Percentiles rank a stretch among this genome's conserved stretches.
These are phyloP conservation scores for Zoroaster sp. DNA, from an alignment of 53 echinoderm and acorn worm genomes.

Conservation along the genomic window DNA sequence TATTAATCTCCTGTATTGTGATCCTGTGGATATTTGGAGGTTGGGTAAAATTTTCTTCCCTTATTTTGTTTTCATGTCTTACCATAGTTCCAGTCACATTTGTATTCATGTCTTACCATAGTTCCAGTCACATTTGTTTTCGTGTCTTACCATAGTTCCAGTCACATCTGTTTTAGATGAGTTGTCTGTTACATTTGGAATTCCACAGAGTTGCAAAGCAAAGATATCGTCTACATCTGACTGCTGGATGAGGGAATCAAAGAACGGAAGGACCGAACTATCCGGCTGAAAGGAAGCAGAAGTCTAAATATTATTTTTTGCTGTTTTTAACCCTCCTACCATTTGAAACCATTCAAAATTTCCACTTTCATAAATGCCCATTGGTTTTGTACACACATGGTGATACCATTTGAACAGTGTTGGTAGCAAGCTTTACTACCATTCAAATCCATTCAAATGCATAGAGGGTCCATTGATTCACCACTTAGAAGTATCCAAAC, in stretches of 20 bases:
- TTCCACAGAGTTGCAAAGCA: conserved; percentile 86
- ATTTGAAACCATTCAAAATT: background rate
- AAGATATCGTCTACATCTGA: conserved; percentile 70
- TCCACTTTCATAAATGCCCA: background rate
- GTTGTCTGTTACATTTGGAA: background rate
- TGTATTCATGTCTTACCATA: background rate
- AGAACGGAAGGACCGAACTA: conserved; percentile 72
- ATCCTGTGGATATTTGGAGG: too few relatives aligned
- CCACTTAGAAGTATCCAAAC: too few relatives aligned
- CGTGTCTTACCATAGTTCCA: conserved; percentile 74
- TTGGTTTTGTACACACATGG: background rate
- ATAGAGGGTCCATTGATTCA: too few relatives aligned
- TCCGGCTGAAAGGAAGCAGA: conserved; percentile 93
- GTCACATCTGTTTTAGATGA: conserved; percentile 20
- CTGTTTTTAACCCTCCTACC: too few relatives aligned
- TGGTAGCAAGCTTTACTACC: background rate
- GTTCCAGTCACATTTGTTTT: too few relatives aligned
- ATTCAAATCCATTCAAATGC: background rate
- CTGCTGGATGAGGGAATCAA: conserved; percentile 66
- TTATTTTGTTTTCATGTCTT: too few relatives aligned
- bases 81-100: too few relatives aligned
- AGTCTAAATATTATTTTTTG: too few relatives aligned
- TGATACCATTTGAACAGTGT: background rate
- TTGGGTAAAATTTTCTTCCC: background rate
- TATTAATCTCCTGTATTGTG: too few relatives aligned